These are phyloP conservation scores for Allolobophora icterica DNA, from an alignment of 2,888 invertebrate species.

Conservation along the genomic window DNA sequence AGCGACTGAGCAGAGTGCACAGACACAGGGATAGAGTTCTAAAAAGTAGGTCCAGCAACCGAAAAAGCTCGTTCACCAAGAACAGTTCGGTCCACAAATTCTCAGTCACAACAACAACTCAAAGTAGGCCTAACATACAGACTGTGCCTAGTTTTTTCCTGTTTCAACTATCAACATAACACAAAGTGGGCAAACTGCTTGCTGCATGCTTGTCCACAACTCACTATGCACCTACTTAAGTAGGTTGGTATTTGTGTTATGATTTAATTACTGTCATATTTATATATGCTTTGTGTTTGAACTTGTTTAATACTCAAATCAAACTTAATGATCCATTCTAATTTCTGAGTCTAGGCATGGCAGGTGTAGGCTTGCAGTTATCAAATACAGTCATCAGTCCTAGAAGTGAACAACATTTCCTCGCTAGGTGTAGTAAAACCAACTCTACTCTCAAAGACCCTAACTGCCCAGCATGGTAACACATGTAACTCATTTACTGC, in stretches of 20 bases:
- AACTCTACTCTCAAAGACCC: too few species aligned
- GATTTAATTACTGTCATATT: not conserved
- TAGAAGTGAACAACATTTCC: too few species aligned
- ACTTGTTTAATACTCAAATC: not conserved
- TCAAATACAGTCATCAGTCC: not conserved
- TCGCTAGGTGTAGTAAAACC: too few species aligned
- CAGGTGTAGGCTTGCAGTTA: not conserved
- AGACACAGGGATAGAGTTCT: too few species aligned
- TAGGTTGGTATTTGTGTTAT: not conserved
- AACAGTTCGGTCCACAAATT: not conserved
- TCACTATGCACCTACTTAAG: not conserved
- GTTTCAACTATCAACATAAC: too few species aligned
- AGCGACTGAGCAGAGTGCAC: too few species aligned
- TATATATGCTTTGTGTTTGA: not conserved
- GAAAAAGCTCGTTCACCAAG: too few species aligned
- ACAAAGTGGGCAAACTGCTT: not conserved
- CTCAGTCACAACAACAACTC: not conserved
- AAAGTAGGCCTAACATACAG: not conserved
- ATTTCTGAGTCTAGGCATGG: not conserved
- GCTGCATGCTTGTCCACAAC: not conserved
- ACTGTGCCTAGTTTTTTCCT: not conserved
- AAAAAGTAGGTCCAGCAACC: too few species aligned
- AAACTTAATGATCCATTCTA: not conserved
- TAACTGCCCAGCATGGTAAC: too few species aligned
- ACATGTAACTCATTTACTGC: too few species aligned